Base-by-base conservation (phyloP, 1,140 invertebrate species). In the Drosophila pruinosa region DNA sequence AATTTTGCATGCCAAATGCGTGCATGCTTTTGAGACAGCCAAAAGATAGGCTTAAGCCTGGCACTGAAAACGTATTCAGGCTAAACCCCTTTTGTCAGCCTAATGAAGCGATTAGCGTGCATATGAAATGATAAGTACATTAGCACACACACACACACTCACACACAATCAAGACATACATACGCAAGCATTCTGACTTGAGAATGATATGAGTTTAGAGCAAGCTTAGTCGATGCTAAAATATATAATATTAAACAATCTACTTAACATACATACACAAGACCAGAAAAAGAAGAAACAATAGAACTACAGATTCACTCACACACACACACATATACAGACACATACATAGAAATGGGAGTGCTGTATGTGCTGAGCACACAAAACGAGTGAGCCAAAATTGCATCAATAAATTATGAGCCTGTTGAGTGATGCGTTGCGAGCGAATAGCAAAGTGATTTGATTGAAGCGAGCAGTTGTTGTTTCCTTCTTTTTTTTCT, bases 81-180 rank as follows among this genome's bases (percentile, higher is more conserved):
- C 22, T 57, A 53, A 71, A 58, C 24, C 59, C 69, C 52, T 26
- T 54, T 62, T 59, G 72, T 57, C 59, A 48, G 45, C 38, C 78
- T 88, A 88, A 88, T 86, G 81, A 88, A 88, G 81, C 82, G 77
- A 81, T 86, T 86, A 86, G 74, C 78, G 75, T 85, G 80, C 80
- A 78, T 77, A 59, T 50, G 64, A 72, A 48, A 76, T 75, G 67
- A 62, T 47, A 59, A 36, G 56, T 45, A 41, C 36, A 59, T 52
- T 50, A 65, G 43, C 12, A 4, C 8, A 28, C 15, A 12, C 12
- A 34, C 17, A 36, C 8, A 31, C 26, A 50, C 7, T 22, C 8
- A 19, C 56, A 47, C 22, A 10, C 56, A 52, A 15, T 28, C 12
- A n/a, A 10, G 41, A 14, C 15, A 10, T 43, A 43, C 21, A 47